Evolutionary conservation across 2,113 vertebrate species (phyloP).

Genomic region (Microcebus lehilahytsara): DNA sequence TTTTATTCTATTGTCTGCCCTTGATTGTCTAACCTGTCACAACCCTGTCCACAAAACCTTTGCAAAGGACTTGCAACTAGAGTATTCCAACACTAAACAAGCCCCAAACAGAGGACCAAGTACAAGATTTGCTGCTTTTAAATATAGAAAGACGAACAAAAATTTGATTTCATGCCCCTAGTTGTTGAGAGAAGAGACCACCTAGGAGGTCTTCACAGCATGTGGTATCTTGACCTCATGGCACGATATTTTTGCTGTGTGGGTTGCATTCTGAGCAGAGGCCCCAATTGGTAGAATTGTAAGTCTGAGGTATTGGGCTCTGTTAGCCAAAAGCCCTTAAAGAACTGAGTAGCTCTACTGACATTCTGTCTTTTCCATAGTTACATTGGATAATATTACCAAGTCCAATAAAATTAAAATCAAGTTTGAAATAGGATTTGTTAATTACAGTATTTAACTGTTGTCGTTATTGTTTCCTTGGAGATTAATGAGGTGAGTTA

Average conservation of each 20-base stretch:
- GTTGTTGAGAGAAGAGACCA: background rate
- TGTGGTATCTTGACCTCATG: background rate
- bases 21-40: background rate
- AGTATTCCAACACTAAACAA: background rate
- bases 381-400: constrained; percentile 77
- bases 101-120: background rate
- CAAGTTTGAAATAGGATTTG: constrained; percentile 83
- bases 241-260: background rate
- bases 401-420: constrained; percentile 84
- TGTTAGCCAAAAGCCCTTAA: background rate
- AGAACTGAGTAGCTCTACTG: background rate
- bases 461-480: constrained; percentile 88
- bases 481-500: constrained; percentile 89
- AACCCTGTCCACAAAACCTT: background rate
- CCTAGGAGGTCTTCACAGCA: background rate
- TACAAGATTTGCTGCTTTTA: background rate
- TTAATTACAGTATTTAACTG: constrained; percentile 86
- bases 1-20: background rate
- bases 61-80: background rate
- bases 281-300: background rate
- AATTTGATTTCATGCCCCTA: background rate
- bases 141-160: background rate
- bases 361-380: constrained; percentile 67
- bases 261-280: background rate
- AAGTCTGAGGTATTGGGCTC: background rate